Percentiles rank a stretch among this genome's conserved stretches.
These are phyloP conservation scores for Lethocerus indicus DNA, from an alignment of 1,140 invertebrate species.

Conservation along the genomic window DNA sequence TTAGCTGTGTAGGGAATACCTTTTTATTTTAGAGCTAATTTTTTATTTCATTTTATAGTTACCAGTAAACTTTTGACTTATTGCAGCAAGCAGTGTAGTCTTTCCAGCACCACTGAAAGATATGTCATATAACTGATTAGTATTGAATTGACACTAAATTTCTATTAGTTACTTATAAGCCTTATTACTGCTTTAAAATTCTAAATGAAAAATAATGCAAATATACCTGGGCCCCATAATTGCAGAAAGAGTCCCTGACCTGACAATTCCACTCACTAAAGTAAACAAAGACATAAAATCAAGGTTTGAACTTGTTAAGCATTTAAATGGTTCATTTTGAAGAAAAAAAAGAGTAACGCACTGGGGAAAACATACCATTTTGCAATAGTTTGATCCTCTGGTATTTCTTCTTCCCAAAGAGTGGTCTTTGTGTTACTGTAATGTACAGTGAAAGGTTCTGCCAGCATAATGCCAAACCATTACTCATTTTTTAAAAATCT, in stretches of 20 bases:
- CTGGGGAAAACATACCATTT: background rate
- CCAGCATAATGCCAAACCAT: conserved; percentile 1
- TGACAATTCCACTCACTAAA: conserved; percentile 53
- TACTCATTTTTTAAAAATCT: background rate
- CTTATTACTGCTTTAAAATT: no score
- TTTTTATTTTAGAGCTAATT: no score
- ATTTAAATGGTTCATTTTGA: background rate
- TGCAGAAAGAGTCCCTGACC: conserved; percentile 68
- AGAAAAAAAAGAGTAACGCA: background rate
- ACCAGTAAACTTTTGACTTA: conserved; percentile 44
- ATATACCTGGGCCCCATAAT: conserved; percentile 75
- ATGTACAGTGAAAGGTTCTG: conserved; percentile 3
- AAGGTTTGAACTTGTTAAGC: conserved; percentile 4
- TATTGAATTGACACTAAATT: conserved; percentile 24
- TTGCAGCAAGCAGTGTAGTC: conserved; percentile 47
- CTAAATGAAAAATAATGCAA: conserved; percentile 5
- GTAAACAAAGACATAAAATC: conserved; percentile 22
- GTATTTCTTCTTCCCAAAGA: background rate
- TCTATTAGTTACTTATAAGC: no score
- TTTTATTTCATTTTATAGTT: no score
- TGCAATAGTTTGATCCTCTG: background rate
- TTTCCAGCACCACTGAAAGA: conserved; percentile 71
- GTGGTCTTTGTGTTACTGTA: background rate
- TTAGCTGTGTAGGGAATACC: no score
- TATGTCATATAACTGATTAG: conserved; percentile 4